Evolutionary conservation across 2,113 vertebrate species (phyloP), one percentile per base, ranked within the genome.

Genomic region (Otus sunia): DNA sequence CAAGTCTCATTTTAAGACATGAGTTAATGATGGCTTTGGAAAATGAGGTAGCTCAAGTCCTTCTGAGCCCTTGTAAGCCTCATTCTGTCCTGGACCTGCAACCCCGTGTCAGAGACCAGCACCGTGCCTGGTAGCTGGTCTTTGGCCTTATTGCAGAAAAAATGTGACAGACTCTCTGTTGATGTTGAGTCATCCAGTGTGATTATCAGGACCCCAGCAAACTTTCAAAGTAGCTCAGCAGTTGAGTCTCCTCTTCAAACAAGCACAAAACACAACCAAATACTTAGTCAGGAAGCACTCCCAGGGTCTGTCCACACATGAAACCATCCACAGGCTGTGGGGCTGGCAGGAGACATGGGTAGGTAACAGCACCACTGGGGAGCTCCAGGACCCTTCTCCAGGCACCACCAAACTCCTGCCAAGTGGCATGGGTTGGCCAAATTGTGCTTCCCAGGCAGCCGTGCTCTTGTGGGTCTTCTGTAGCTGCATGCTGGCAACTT

Each of bases 51-150:
- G 29, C 67, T 45, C 29, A 39, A 80, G 59, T 20, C 11, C 59
- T 72, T 85, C 43, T 3, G 2, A 73, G 37, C 5, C 25, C 67
- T 37, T 19, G 10, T 62, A 49, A 86, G 18, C 26, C 29, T 60
- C 68, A 22, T 80, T 80, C 75, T 62, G 26, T 55, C 30, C 47
- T 25, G 34, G 32, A 39, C 66, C 52, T 52, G 9, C 59, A 59
- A 53, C 12, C 20, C 34, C 14, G 19, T 39, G 58, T 47, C 25
- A 73, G 13, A 73, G 72, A 52, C 5, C 4, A 5, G 15, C 11
- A 15, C 32, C 0, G 0, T 50, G 43, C 18, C 32, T 29, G 19
- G 36, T 1, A 2, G 20, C 7, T 53, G 59, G 59, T 32, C 55
- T 82, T 63, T 43, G 15, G 32, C 41, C 41, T 75, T 56, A 21